A percentile compares a stretch with the other conserved stretches of the same genome.
These are phyloP conservation scores for Antheraea pernyi DNA, from an alignment of 1,140 invertebrate genomes.

Conservation along the genomic window DNA sequence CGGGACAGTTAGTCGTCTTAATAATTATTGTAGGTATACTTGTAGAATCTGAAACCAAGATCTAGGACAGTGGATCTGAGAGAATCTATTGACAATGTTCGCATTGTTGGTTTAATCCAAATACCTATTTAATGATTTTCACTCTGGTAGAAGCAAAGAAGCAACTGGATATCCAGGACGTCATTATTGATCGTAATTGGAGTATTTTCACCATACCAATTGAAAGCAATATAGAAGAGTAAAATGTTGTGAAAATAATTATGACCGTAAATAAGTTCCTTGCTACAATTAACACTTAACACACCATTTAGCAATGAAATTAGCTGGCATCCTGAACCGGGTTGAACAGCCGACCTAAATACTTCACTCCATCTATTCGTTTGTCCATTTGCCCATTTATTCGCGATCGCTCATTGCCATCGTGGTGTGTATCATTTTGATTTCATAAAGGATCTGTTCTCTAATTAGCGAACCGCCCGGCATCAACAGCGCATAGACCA, in stretches of 20 bases:
- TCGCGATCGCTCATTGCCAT: not conserved
- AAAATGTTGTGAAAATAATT: not conserved
- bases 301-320: conserved; percentile 24
- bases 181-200: too few species aligned
- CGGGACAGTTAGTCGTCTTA: too few species aligned
- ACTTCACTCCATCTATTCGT: conserved; percentile 14
- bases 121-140: too few species aligned
- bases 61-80: too few species aligned
- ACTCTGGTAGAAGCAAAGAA: too few species aligned
- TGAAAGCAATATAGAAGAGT: not conserved
- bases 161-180: too few species aligned
- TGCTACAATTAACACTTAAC: not conserved
- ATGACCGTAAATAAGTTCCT: not conserved
- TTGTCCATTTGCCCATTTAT: not conserved
- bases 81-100: too few species aligned
- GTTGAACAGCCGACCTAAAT: conserved; percentile 34
- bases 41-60: too few species aligned
- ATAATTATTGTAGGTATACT: too few species aligned
- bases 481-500: not conserved
- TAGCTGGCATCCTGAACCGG: conserved; percentile 29
- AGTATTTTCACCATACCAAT: not conserved
- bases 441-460: conserved; percentile 3
- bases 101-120: too few species aligned
- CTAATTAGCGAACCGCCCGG: conserved; percentile 6
- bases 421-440: not conserved